phyloP scores from a whole-genome alignment of 2,797 vertebrate genomes.

The Acomys russatus region DNA sequence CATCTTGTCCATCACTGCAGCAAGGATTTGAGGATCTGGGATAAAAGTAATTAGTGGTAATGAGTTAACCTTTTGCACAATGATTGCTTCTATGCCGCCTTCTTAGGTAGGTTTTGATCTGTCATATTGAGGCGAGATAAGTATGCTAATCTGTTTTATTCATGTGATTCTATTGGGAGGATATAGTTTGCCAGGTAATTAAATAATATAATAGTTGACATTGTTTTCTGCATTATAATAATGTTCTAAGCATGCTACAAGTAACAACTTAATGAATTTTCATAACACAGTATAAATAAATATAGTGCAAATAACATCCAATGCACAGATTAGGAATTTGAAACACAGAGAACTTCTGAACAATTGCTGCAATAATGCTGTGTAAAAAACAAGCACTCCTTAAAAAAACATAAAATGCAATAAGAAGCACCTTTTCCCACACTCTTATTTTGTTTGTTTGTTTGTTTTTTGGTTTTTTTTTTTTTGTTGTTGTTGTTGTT shows the following conservation, averaged over 20 bases:
- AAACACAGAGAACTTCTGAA: conserved; percentile 2
- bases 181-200: not conserved
- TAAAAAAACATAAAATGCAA: not conserved
- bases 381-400: not conserved
- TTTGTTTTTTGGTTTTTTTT: too few species aligned
- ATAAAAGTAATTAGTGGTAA: not conserved
- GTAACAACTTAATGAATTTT: not conserved
- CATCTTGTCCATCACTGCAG: not conserved
- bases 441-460: not conserved
- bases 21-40: not conserved
- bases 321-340: conserved; percentile 9
- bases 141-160: not conserved
- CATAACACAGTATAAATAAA: not conserved
- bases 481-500: too few species aligned
- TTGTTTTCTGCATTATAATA: not conserved
- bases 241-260: not conserved
- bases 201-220: not conserved
- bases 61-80: not conserved
- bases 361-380: not conserved
- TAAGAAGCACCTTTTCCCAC: conserved; percentile 8
- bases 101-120: not conserved
- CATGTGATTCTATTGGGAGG: not conserved
- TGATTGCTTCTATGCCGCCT: not conserved
- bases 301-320: not conserved
- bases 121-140: not conserved